Evolutionary conservation across 2,113 vertebrate species (phyloP).

Genomic region (Microcebus lehilahytsara): DNA sequence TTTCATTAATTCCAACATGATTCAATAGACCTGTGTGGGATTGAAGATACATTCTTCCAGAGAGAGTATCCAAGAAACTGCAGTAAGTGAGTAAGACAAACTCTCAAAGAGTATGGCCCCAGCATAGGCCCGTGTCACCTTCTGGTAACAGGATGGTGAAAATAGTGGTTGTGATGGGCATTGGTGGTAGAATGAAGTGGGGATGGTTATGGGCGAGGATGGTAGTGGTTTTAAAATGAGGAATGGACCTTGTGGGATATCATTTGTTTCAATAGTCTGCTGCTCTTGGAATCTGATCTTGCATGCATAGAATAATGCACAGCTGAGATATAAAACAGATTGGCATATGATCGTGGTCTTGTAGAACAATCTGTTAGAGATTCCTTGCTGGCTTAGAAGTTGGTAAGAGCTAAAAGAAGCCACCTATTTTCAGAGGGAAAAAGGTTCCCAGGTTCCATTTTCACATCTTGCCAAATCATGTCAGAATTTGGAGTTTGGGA

Average conservation of each 20-base stretch:
- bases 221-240: neutral
- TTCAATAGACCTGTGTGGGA: neutral
- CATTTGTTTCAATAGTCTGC: neutral
- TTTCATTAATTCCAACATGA: neutral
- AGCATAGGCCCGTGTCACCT: neutral
- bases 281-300: neutral
- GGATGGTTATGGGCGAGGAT: neutral
- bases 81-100: neutral
- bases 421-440: neutral
- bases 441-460: neutral
- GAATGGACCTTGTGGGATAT: neutral
- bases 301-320: neutral
- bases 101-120: neutral
- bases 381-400: neutral
- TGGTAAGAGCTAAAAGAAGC: constrained; percentile 26
- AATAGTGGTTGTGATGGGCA: neutral
- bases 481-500: neutral
- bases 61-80: neutral
- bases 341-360: neutral
- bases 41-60: neutral
- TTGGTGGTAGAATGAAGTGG: neutral
- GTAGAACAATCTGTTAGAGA: neutral
- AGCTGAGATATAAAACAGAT: neutral
- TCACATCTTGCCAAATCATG: neutral
- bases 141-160: neutral